Evolutionary conservation across 2,113 vertebrate genomes (phyloP), one percentile per base, ranked within the genome.

Genomic region (Sorex araneus): DNA sequence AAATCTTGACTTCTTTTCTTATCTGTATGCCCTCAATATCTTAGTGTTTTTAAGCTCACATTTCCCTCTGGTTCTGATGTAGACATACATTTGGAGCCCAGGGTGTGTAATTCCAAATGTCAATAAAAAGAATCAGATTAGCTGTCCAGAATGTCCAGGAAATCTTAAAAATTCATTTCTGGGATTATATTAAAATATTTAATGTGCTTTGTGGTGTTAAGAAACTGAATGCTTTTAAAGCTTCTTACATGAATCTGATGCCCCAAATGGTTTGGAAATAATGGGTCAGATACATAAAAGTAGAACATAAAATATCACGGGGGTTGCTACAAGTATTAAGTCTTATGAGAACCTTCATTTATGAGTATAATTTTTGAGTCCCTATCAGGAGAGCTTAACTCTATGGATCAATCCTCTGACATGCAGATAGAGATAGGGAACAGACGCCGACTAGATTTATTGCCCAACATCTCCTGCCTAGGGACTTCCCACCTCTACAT

Each of bases 171-270:
- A 82, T 43, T 78, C 2, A 10, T 83, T 86, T 93, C 43, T 66
- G 36, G 19, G 57, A 13, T 45, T 8, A 67, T 11, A 36, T 73
- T 79, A 30, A 81, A 81, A 69, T 23, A 77, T 87, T 66, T 60
- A 60, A 21, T 21, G 19, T 18, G 15, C 18, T 60, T 13, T 21
- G 16, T 78, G 11, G 19, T 3, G 43, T 87, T 83, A n/a, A 93
- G 50, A 87, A n/a, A 64, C 4, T 60, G 63, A 69, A 67, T 73
- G 71, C 30, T 34, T 90, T 93, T 30, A 79, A 85, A 87, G 21
- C 23, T 6, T 8, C 18, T 92, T 45, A 76, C 12, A 30, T 57
- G 16, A 87, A 45, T 91, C 74, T 84, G 15, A 27, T 34, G 30
- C 18, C 50, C 40, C 81, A 82, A 73, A 47, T 71, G 47, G 2